These are phyloP conservation scores for Hecatera dysodea DNA, from an alignment of 2,888 invertebrate genomes.

Conservation along the genomic window DNA sequence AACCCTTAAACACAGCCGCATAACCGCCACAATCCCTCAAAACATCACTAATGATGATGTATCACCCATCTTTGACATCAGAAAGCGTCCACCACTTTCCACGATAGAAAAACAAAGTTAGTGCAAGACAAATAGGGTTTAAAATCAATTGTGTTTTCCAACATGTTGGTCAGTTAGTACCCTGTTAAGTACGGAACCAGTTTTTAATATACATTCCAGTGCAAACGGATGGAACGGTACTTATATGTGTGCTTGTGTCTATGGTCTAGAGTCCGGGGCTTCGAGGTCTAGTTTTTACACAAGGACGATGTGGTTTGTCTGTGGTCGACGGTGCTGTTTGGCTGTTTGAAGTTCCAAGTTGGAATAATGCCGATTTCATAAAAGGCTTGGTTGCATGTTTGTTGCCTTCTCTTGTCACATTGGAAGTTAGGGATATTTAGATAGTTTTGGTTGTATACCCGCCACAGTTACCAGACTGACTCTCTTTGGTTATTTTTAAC, in stretches of 20 bases:
- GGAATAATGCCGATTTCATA: neutral
- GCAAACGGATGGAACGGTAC: slow-evolving; percentile 73
- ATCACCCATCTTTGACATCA: slow-evolving; percentile 56
- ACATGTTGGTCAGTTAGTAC: slow-evolving; percentile 74
- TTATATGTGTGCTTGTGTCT: slow-evolving; percentile 59
- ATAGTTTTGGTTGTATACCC: neutral
- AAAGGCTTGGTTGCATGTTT: neutral
- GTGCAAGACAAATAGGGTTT: slow-evolving; percentile 10
- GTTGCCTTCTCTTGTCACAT: neutral
- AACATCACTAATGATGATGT: slow-evolving; percentile 60
- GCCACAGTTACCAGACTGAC: neutral
- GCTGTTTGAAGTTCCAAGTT: neutral
- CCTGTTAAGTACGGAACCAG: slow-evolving; percentile 80
- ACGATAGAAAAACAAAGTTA: slow-evolving; percentile 30
- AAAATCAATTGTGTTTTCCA: slow-evolving; percentile 28
- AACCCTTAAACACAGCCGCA: neutral
- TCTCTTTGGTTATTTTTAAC: neutral
- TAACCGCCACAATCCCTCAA: slow-evolving; percentile 45
- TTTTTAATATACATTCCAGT: slow-evolving; percentile 79
- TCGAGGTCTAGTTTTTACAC: slow-evolving; percentile 59
- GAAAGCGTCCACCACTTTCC: slow-evolving; percentile 35
- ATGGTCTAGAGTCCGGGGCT: slow-evolving; percentile 26
- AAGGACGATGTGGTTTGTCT: slow-evolving; percentile 26
- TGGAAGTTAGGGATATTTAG: too few species aligned
- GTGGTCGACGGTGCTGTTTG: slow-evolving; percentile 8